Evolutionary conservation across 2,113 vertebrate species (phyloP), one percentile per base, ranked within the genome.

Genomic region (Oncorhynchus tshawytscha): DNA sequence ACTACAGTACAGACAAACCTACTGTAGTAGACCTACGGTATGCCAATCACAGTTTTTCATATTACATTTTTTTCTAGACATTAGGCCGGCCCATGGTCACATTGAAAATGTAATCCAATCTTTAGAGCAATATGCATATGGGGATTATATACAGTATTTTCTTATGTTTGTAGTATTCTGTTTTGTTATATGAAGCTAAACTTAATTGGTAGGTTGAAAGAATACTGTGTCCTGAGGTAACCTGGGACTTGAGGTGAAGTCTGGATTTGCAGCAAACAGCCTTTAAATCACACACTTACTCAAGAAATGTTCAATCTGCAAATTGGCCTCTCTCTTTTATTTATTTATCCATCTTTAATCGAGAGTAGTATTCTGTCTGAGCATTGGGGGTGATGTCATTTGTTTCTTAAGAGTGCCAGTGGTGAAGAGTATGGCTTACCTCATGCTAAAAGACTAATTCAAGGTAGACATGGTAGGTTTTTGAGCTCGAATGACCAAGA

Each of bases 221-320:
- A 68, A 27, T 68, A 22, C n/a, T 11, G 20, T 62, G 67, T 68
- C 67, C 6, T 39, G 8, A 20, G 31, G 7, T 15, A 68, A 31
- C 31, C 27, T 20, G 18, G 16, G 64, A 34, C 60, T n/a, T 78
- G 29, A 48, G 22, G 22, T 25, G 48, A n/a, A 48, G 60, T 22
- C 45, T 65, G 15, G 22, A 13, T 29, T 18, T 54, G 25, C 27
- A 69, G 76, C 76, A 71, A 78, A 73, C 45, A 74, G 31, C 27
- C 29, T 48, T 73, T 78, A 78, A 78, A 78, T 78, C 76, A 71
- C 59, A 78, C 49, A 25, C 70, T 39, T 59, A 72, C 76, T 72
- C 29, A 25, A 72, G 60, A 73, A 78, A 73, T 78, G 57, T 78
- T 68, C 71, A 78, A 78, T 78, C 76, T 78, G 29, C 76, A 78